Evolutionary conservation across 1,140 invertebrate genomes (phyloP).

Genomic region (Diplogasteroides magnus): DNA sequence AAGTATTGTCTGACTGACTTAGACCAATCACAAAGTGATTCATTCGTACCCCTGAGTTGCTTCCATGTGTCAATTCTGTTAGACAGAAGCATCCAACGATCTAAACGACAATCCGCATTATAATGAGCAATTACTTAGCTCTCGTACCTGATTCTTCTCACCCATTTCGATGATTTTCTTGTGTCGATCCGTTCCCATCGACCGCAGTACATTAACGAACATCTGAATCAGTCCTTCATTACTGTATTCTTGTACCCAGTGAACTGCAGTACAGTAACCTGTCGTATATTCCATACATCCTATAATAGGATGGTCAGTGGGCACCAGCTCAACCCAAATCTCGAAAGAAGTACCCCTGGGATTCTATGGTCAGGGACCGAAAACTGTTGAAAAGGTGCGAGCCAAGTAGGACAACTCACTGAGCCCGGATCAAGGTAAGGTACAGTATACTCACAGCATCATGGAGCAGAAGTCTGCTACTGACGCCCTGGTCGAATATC

Average conservation of each 20-base stretch:
- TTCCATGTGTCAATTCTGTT: constrained; percentile 87
- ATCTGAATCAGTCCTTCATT: constrained; percentile 15
- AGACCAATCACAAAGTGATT: too few species aligned
- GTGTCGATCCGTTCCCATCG: constrained; percentile 74
- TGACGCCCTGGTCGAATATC: constrained; percentile 67
- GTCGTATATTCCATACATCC: too few species aligned
- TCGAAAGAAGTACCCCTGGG: too few species aligned
- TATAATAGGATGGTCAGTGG: too few species aligned
- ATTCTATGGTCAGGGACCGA: too few species aligned
- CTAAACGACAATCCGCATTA: constrained; percentile 52
- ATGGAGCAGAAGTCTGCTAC: constrained; percentile 60
- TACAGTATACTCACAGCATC: constrained; percentile 10
- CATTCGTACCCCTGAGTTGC: constrained; percentile 84
- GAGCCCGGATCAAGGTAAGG: too few species aligned
- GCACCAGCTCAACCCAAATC: too few species aligned
- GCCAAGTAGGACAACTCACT: too few species aligned
- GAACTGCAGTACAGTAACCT: neutral
- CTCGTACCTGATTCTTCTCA: too few species aligned
- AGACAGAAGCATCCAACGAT: constrained; percentile 76
- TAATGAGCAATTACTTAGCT: neutral
- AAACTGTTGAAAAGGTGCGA: too few species aligned
- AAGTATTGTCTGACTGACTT: too few species aligned
- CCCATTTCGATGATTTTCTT: constrained; percentile 67
- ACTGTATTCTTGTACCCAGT: neutral
- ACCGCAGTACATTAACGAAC: too few species aligned